These are phyloP conservation scores for Nasonia longicornis DNA, from an alignment of 1,140 invertebrate species.

Conservation along the genomic window DNA sequence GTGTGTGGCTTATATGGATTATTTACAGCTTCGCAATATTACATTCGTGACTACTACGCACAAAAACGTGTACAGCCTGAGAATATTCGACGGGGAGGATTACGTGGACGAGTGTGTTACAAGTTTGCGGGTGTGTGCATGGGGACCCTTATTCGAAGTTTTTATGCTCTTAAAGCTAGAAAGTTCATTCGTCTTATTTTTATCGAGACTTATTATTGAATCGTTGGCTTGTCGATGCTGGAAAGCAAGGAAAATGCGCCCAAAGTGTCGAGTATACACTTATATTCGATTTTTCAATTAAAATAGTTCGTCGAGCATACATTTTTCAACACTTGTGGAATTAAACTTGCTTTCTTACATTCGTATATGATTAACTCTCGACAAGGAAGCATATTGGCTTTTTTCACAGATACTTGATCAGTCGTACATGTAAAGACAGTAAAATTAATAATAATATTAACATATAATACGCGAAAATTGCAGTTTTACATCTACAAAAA, in stretches of 20 bases:
- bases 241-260: not conserved
- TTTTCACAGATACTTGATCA: conserved; percentile 11
- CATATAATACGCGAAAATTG: not conserved
- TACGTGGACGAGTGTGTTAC: no score
- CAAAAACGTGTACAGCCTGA: not conserved
- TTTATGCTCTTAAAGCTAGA: no score
- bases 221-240: not conserved
- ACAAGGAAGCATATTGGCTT: not conserved
- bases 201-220: not conserved
- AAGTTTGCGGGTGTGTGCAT: no score
- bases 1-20: not conserved
- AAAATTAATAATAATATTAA: not conserved
- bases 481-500: not conserved
- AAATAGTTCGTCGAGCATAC: no score
- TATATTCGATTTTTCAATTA: no score
- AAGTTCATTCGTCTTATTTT: no score
- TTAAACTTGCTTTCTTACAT: not conserved
- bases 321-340: not conserved
- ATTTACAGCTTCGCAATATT: conserved; percentile 19
- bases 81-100: not conserved
- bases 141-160: no score
- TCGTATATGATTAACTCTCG: not conserved
- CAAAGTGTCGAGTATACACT: no score
- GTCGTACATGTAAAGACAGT: not conserved
- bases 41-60: conserved; percentile 3